Percentiles rank a stretch among this genome's conserved stretches.
Evolutionary conservation across 2,113 vertebrate genomes (phyloP).

Genomic region (Barnardius zonarius): DNA sequence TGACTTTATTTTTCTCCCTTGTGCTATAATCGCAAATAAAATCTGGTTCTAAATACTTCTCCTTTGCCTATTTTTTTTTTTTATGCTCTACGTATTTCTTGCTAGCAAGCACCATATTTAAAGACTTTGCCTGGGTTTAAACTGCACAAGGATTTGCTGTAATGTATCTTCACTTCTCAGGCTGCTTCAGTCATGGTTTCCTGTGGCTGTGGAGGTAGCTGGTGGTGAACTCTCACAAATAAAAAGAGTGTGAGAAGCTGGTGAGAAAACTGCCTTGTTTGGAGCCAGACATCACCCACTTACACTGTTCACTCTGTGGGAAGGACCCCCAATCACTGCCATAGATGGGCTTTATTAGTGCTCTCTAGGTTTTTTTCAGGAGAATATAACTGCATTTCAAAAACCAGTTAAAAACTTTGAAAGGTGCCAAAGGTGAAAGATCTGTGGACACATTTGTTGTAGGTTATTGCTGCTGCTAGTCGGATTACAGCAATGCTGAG

Average conservation of each 20-base stretch:
- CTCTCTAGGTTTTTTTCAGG: not conserved
- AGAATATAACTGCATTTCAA: not conserved
- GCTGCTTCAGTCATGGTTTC: not conserved
- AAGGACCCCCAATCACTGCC: too few relatives aligned
- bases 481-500: not conserved
- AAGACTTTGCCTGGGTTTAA: not conserved
- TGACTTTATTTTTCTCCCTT: not conserved
- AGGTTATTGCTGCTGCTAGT: not conserved
- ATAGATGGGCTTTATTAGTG: accelerated
- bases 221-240: not conserved
- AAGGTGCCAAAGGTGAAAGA: not conserved
- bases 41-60: not conserved
- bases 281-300: not conserved
- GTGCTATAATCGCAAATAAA: not conserved
- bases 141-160: not conserved
- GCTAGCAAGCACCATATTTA: not conserved
- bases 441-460: accelerated
- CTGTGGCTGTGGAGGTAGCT: not conserved
- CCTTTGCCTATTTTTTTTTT: not conserved
- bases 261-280: not conserved
- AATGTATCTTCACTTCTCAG: not conserved
- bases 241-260: not conserved
- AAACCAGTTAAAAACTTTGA: not conserved
- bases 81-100: not conserved
- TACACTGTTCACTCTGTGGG: accelerated